These are phyloP conservation scores for Cremastobaeus sp. DNA, from an alignment of 2,888 invertebrate species.

Conservation along the genomic window DNA sequence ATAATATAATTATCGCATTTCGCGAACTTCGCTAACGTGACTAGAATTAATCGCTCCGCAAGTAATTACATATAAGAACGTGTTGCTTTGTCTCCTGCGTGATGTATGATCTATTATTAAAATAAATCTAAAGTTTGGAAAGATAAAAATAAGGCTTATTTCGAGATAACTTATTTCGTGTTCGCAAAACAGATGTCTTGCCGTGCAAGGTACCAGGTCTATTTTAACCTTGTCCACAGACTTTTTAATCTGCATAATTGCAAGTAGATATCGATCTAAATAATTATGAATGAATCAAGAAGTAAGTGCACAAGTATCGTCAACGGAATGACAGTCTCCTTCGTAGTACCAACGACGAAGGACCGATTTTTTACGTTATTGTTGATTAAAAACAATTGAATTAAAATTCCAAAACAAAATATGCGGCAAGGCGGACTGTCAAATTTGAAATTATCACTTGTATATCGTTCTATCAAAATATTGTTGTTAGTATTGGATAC, in stretches of 20 bases:
- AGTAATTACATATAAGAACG: constrained; percentile 22
- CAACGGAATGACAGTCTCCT: constrained; percentile 31
- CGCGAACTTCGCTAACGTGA: too few relatives aligned
- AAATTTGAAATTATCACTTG: constrained; percentile 19
- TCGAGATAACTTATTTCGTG: constrained; percentile 39
- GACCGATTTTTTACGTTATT: constrained; percentile 5
- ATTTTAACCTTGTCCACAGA: constrained; percentile 62
- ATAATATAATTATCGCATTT: too few relatives aligned
- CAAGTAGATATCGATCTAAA: constrained; percentile 65
- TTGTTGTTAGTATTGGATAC: too few relatives aligned
- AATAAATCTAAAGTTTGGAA: constrained; percentile 41
- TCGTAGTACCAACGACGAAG: constrained; percentile 9
- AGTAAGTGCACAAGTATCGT: constrained; percentile 29
- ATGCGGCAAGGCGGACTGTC: constrained; percentile 21
- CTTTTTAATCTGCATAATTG: constrained; percentile 64
- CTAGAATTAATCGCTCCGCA: not conserved
- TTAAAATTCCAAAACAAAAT: constrained; percentile 22
- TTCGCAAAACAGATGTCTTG: constrained; percentile 42
- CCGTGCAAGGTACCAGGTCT: constrained; percentile 55
- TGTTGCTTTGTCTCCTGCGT: constrained; percentile 3
- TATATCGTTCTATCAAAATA: constrained; percentile 9
- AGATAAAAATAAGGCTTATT: constrained; percentile 49
- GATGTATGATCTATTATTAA: constrained; percentile 29
- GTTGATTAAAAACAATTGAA: constrained; percentile 17
- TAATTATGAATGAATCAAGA: constrained; percentile 66